Evolutionary conservation across 2,113 vertebrate genomes (phyloP).

Genomic region (Zosterops hypoxanthus): DNA sequence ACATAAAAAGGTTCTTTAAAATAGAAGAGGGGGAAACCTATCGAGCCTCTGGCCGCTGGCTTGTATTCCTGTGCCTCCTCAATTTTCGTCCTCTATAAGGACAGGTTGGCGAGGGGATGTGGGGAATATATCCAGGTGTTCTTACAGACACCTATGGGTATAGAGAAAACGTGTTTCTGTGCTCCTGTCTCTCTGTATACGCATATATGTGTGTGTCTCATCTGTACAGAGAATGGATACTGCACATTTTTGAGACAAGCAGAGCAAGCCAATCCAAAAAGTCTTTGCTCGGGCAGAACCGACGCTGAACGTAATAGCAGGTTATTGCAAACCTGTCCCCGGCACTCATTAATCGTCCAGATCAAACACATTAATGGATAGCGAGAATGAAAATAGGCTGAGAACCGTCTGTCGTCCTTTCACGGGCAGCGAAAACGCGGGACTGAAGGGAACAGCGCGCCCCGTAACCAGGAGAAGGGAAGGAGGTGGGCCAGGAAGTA

Average conservation of each 20-base stretch:
- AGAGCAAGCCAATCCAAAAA: neutral
- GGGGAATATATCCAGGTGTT: neutral
- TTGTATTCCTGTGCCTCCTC: neutral
- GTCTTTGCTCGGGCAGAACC: neutral
- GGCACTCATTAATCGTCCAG: constrained; percentile 2
- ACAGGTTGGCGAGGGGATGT: rapidly evolving
- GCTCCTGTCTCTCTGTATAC: neutral
- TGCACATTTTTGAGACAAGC: neutral
- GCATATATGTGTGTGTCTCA: neutral
- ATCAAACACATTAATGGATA: constrained; percentile 24
- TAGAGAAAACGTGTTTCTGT: neutral
- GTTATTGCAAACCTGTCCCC: constrained; percentile 3
- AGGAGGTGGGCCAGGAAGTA: neutral
- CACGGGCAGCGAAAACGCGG: neutral
- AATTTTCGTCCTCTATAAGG: neutral
- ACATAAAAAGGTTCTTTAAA: neutral
- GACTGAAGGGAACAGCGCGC: neutral
- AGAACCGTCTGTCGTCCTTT: neutral
- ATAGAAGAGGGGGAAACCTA: neutral
- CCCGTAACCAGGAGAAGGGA: neutral
- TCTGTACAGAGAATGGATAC: neutral
- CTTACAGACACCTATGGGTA: neutral
- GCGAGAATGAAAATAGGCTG: neutral
- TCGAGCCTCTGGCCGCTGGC: neutral
- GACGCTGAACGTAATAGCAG: neutral